A percentile compares a stretch with the other conserved stretches of the same genome.
Conservation (phyloP, 1,140 invertebrate species). For the Aleiodes sp. region DNA sequence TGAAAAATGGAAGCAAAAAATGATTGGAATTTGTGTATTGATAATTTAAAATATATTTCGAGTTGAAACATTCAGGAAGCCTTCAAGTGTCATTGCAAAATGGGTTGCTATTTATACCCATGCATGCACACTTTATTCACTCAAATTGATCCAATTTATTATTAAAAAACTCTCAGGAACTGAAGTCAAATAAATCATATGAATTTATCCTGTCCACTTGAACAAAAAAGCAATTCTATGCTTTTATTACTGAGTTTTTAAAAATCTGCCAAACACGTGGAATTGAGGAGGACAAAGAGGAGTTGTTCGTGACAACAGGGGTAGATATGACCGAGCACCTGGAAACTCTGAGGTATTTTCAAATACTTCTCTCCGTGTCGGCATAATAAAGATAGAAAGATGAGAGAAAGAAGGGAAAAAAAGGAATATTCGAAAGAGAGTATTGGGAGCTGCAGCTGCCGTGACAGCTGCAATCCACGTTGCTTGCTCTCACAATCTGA, state of each 20-base stretch:
- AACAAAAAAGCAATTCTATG: not conserved
- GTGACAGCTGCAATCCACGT: constrained; percentile 59
- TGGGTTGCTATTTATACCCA: too few relatives aligned
- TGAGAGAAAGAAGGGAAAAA: constrained; percentile 41
- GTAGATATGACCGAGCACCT: not conserved
- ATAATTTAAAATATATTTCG: too few relatives aligned
- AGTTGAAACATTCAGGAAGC: too few relatives aligned
- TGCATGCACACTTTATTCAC: too few relatives aligned
- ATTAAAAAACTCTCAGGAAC: too few relatives aligned
- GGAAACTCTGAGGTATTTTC: not conserved
- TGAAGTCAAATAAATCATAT: too few relatives aligned
- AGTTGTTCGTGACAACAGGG: constrained; percentile 25
- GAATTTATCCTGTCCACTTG: not conserved
- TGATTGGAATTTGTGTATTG: too few relatives aligned
- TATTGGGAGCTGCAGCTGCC: constrained; percentile 59
- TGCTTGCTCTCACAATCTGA: constrained; percentile 45
- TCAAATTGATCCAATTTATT: too few relatives aligned
- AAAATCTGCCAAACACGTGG: not conserved
- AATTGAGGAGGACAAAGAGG: constrained; percentile 3
- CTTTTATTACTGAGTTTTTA: not conserved
- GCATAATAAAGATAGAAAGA: not conserved
- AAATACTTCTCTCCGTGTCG: not conserved
- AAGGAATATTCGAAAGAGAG: constrained; percentile 44
- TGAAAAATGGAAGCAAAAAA: too few relatives aligned
- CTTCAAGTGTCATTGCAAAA: too few relatives aligned